Percentiles rank a stretch among this genome's conserved stretches.
These are phyloP conservation scores for Mesaphorura yosii DNA, from an alignment of 1,140 invertebrate species.

Conservation along the genomic window DNA sequence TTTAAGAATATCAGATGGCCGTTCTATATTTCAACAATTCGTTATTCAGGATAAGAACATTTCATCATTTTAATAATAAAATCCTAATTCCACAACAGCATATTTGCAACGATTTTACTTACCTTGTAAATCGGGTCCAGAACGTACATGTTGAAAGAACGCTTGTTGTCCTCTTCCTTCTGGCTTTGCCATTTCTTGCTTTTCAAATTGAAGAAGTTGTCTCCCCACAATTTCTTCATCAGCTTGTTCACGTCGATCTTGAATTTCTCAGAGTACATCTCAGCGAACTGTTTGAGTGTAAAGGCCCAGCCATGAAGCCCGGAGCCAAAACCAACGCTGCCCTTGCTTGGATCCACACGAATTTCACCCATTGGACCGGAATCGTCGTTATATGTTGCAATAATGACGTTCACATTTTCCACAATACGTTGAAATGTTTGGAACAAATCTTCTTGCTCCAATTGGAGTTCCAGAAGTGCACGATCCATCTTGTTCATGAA, in stretches of 20 bases:
- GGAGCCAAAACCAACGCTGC: conserved; percentile 98
- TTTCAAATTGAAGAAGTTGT: conserved; percentile 95
- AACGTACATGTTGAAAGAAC: conserved; percentile 97
- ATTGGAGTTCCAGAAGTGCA: conserved; percentile 85
- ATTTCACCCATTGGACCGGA: conserved; percentile 98
- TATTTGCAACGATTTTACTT: too few species aligned
- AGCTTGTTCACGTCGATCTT: conserved; percentile 93
- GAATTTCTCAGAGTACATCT: conserved; percentile 98
- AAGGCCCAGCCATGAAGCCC: conserved; percentile 99
- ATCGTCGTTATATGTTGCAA: conserved; percentile 97
- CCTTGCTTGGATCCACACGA: conserved; percentile 89
- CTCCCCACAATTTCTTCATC: conserved; percentile 93
- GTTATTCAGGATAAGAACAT: conserved; percentile 32
- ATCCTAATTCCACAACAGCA: too few species aligned
- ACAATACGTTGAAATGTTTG: conserved; percentile 99
- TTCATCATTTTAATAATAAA: conserved; percentile 25
- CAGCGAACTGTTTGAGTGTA: conserved; percentile 97
- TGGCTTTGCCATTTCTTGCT: conserved; percentile 97
- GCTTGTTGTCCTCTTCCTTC: conserved; percentile 77
- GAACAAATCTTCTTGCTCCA: conserved; percentile 92
- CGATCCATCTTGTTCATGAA: conserved; percentile 99
- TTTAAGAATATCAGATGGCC: conserved; percentile 21
- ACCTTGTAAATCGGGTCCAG: conserved; percentile 97
- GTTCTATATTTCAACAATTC: conserved; percentile 19
- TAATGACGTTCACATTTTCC: conserved; percentile 99